Evolutionary conservation across 2,888 invertebrate genomes (phyloP), one percentile per base, ranked within the genome.

Genomic region (Troides oblongomaculatus): DNA sequence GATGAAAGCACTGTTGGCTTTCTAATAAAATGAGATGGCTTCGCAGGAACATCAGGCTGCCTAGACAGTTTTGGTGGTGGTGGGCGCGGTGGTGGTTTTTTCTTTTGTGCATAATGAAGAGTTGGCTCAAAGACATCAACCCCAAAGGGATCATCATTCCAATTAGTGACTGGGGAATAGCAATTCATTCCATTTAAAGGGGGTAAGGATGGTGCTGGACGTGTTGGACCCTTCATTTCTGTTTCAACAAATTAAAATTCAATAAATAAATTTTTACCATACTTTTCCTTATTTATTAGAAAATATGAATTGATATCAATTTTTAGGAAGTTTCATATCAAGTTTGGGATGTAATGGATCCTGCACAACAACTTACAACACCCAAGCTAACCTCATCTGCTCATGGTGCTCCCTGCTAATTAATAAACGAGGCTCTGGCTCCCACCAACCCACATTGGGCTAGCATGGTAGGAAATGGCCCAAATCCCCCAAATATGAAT

Each of bases 41-140:
- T 94, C 74, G 77, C 85, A 77, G 84, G 93, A 71, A 88, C 73
- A 77, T 90, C 93, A 73, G 84, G 88, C 68, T 86, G 86, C 76
- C 81, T 90, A 39, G 72, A 79, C 17, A 81, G 77, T 71, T 94
- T 84, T 2, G 95, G 96, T 72, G 95, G 96, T 68, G 96, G 96
- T 6, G 96, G 96, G 53, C 95, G 87, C 6, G 96, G 96, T 5
- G 96, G 96, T 50, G 95, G 95, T 81, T 95, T 95, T 79, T 95
- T 96, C 83, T 95, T 96, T 73, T 93, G 93, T 30, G 82, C 77
- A 73, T 79, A 84, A 68, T 89, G 81, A 63, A 90, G 89, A 57
- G 82, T 85, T 50, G 91, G 89, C 70, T 92, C 92, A 81, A 94
- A 92, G 0, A 92, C 84, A 82, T 93, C 92, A 57, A 90, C 84